These are phyloP conservation scores for Sinohyriopsis cumingii DNA, from an alignment of 2,888 invertebrate genomes.

Conservation along the genomic window DNA sequence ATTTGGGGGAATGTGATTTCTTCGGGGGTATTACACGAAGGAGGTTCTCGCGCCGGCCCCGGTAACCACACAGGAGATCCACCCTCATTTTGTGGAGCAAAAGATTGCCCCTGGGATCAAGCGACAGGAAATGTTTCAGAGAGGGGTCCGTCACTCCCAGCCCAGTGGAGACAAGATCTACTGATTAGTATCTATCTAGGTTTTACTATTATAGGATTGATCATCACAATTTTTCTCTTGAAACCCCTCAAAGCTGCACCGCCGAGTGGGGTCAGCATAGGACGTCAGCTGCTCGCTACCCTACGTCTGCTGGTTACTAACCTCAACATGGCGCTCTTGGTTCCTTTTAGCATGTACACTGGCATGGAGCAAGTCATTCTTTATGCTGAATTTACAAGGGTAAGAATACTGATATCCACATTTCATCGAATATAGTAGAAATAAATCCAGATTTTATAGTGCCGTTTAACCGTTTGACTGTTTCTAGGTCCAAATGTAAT, in stretches of 20 bases:
- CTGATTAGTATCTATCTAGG: slow-evolving; percentile 45
- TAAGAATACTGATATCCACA: slow-evolving; percentile 3
- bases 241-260: slow-evolving; percentile 36
- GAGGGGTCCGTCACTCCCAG: slow-evolving; percentile 13
- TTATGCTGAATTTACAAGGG: slow-evolving; percentile 53
- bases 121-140: slow-evolving; percentile 5
- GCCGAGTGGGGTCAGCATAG: slow-evolving; percentile 19
- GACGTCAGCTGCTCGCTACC: slow-evolving; percentile 35
- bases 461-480: no score
- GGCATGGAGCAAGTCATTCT: slow-evolving; percentile 48
- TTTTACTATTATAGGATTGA: slow-evolving; percentile 38
- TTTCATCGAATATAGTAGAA: no score
- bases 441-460: no score
- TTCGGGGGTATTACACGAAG: slow-evolving; percentile 28
- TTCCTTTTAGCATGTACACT: slow-evolving; percentile 46
- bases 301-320: slow-evolving; percentile 38
- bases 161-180: slow-evolving; percentile 30
- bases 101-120: slow-evolving; percentile 38
- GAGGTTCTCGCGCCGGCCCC: background rate
- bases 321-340: slow-evolving; percentile 41
- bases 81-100: slow-evolving; percentile 40
- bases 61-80: slow-evolving; percentile 6
- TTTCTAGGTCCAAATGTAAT: no score
- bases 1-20: slow-evolving; percentile 49
- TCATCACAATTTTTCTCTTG: slow-evolving; percentile 40